These are phyloP conservation scores for Chromoteleia sp. DNA, from an alignment of 2,888 invertebrate species.

Conservation along the genomic window DNA sequence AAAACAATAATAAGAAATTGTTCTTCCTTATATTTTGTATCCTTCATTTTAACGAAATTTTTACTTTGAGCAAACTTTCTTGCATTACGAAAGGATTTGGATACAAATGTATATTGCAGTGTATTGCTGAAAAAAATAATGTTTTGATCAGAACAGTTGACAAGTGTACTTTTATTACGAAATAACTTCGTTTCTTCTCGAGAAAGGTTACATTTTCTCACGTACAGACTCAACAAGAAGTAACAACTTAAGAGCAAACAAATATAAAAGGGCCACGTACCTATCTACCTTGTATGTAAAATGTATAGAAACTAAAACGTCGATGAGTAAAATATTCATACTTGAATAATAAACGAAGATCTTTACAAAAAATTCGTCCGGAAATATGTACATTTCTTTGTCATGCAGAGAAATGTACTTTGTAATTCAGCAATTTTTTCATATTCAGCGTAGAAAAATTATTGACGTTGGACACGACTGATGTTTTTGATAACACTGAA, in stretches of 20 bases:
- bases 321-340: slow-evolving; percentile 8
- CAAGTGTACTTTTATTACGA: slow-evolving; percentile 42
- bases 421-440: neutral
- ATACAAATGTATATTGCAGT: slow-evolving; percentile 2
- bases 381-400: neutral
- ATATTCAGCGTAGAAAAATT: neutral
- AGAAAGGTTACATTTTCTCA: slow-evolving; percentile 59
- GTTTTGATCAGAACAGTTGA: slow-evolving; percentile 58
- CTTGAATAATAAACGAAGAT: slow-evolving; percentile 26
- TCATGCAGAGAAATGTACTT: neutral
- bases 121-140: slow-evolving; percentile 50
- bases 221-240: slow-evolving; percentile 40
- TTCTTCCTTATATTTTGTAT: too few relatives aligned
- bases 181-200: slow-evolving; percentile 51
- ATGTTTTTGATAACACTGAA: neutral
- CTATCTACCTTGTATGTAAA: neutral
- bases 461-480: neutral
- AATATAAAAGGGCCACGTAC: neutral
- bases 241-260: slow-evolving; percentile 25
- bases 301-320: neutral
- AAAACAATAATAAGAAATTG: too few relatives aligned
- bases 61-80: slow-evolving; percentile 1
- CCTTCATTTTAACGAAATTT: neutral
- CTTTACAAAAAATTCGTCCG: neutral
- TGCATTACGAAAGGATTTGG: slow-evolving; percentile 9